Conservation (phyloP, 1,140 invertebrate genomes). For the Zaprionus tsacasi region DNA sequence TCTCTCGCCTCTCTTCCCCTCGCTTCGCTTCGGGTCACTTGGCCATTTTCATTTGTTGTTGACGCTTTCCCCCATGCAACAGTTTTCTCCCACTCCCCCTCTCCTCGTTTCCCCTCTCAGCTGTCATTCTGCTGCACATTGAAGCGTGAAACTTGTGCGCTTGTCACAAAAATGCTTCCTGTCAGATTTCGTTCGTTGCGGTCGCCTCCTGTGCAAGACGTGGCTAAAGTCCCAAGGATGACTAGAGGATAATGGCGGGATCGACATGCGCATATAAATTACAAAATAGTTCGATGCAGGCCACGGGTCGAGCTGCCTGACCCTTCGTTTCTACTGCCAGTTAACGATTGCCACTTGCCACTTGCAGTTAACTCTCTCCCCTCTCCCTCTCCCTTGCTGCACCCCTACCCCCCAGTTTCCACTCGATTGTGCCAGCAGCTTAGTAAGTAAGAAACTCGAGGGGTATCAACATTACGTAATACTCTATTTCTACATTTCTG, state of each 20-base stretch:
- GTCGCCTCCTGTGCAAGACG: slow-evolving; percentile 30
- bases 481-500: slow-evolving; percentile 51
- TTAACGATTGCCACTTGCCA: slow-evolving; percentile 4
- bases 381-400: too few relatives aligned
- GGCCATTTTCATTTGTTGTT: slow-evolving; percentile 49
- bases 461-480: slow-evolving; percentile 28
- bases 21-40: slow-evolving; percentile 33
- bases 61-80: slow-evolving; percentile 35
- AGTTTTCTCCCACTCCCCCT: background rate
- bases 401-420: background rate
- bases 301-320: slow-evolving; percentile 59
- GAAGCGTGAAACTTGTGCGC: slow-evolving; percentile 78
- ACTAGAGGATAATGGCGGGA: slow-evolving; percentile 17
- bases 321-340: slow-evolving; percentile 45
- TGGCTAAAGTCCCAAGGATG: slow-evolving; percentile 20
- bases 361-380: too few relatives aligned
- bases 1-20: slow-evolving; percentile 2
- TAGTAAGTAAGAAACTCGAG: slow-evolving; percentile 1
- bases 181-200: slow-evolving; percentile 66
- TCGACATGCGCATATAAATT: slow-evolving; percentile 73
- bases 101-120: background rate
- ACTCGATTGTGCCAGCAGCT: slow-evolving; percentile 9
- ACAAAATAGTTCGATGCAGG: slow-evolving; percentile 59
- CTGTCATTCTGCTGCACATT: slow-evolving; percentile 64
- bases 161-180: slow-evolving; percentile 78